Evolutionary conservation across 2,113 vertebrate species (phyloP).

Genomic region (Eulacestoma nigropectus): DNA sequence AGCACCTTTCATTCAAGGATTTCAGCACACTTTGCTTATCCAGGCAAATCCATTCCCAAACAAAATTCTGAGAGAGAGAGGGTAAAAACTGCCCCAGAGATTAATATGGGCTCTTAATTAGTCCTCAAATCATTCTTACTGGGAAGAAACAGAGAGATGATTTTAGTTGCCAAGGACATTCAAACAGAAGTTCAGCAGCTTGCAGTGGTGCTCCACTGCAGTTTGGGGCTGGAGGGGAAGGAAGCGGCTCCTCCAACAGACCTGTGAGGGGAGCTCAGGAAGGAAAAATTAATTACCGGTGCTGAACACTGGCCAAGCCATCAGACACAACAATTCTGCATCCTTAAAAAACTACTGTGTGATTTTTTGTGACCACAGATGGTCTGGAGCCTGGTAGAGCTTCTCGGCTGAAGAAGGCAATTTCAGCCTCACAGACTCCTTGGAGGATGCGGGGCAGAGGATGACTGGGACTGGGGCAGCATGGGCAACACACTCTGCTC

Average conservation of each 20-base stretch:
- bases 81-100: not conserved
- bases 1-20: not conserved
- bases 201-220: not conserved
- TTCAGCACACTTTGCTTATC: not conserved
- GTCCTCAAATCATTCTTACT: not conserved
- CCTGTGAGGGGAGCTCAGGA: not conserved
- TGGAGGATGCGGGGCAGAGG: fast-evolving
- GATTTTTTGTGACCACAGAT: not conserved
- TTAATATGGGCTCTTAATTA: not conserved
- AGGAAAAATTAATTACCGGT: conserved; percentile 31
- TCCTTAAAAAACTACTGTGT: not conserved
- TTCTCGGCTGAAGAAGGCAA: not conserved
- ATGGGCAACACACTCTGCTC: not conserved
- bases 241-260: not conserved
- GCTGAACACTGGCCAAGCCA: not conserved
- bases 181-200: not conserved
- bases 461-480: not conserved
- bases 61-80: not conserved
- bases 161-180: not conserved
- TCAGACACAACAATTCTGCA: not conserved
- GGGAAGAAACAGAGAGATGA: not conserved
- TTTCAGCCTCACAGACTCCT: not conserved
- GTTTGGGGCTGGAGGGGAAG: not conserved
- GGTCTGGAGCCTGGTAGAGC: not conserved
- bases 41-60: not conserved